Percentiles rank a stretch among this genome's conserved stretches.
These are phyloP conservation scores for Ectropis grisescens DNA, from an alignment of 1,140 invertebrate species.

Conservation along the genomic window DNA sequence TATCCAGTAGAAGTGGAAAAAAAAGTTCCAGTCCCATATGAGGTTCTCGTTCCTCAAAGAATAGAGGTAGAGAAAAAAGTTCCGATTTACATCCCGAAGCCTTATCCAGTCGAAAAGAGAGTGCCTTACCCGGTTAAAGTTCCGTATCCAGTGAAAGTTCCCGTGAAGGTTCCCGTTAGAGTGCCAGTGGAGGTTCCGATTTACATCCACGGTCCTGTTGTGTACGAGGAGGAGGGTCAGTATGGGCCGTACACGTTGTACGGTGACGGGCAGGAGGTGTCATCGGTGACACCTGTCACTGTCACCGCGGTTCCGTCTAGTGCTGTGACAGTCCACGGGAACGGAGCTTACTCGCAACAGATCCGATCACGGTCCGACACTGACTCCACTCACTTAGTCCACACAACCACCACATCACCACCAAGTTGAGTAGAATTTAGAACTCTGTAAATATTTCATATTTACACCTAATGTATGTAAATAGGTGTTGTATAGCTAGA, in stretches of 20 bases:
- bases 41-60: conserved; percentile 59
- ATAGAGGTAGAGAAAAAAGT: conserved; percentile 74
- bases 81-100: conserved; percentile 70
- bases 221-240: no score
- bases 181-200: conserved; percentile 52
- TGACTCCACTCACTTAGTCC: conserved; percentile 2
- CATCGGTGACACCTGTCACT: no score
- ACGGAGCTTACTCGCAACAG: conserved; percentile 28
- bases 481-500: no score
- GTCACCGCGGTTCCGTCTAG: conserved; percentile 2
- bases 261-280: conserved; percentile 1
- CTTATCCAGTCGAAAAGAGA: conserved; percentile 77
- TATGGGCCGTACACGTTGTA: conserved; percentile 24
- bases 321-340: conserved; percentile 39
- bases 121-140: conserved; percentile 73
- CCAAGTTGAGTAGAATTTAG: no score
- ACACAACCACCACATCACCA: conserved; percentile 21
- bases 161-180: conserved; percentile 62
- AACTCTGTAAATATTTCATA: no score
- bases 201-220: conserved; percentile 38
- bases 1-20: conserved; percentile 69
- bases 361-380: conserved; percentile 37
- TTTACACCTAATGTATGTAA: no score
- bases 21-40: conserved; percentile 54
- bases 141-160: conserved; percentile 66